Conservation (phyloP, 1,140 invertebrate genomes). For the Parasteatoda tepidariorum region DNA sequence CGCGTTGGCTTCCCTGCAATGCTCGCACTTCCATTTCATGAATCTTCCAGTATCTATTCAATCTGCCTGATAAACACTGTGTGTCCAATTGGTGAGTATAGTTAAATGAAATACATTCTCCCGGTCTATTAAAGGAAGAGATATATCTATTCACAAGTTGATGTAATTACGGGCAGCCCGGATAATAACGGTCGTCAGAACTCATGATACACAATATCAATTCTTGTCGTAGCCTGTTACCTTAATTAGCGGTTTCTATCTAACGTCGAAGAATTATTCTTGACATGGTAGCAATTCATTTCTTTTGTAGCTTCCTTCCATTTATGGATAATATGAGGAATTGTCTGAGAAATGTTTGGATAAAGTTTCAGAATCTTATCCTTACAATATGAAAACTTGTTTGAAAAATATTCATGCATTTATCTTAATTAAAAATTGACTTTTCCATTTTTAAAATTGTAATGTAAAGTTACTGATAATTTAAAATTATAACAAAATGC, state of each 20-base stretch:
- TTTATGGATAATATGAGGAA: no score
- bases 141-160: not conserved
- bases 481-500: no score
- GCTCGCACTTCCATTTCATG: not conserved
- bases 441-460: no score
- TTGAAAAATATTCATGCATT: no score
- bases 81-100: not conserved
- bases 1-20: not conserved
- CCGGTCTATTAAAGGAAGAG: not conserved
- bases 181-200: slow-evolving; percentile 13
- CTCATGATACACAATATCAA: slow-evolving; percentile 40
- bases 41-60: not conserved
- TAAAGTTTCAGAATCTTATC: no score
- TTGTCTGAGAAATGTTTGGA: no score
- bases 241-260: slow-evolving; percentile 3
- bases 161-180: slow-evolving; percentile 13
- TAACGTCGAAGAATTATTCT: no score
- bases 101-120: slow-evolving; percentile 19
- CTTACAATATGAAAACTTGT: no score
- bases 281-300: no score
- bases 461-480: no score
- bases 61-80: not conserved
- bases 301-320: no score
- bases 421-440: no score
- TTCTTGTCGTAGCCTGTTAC: slow-evolving; percentile 19